These are phyloP conservation scores for Pomatostomus ruficeps DNA, from an alignment of 2,113 vertebrate species.

Conservation along the genomic window DNA sequence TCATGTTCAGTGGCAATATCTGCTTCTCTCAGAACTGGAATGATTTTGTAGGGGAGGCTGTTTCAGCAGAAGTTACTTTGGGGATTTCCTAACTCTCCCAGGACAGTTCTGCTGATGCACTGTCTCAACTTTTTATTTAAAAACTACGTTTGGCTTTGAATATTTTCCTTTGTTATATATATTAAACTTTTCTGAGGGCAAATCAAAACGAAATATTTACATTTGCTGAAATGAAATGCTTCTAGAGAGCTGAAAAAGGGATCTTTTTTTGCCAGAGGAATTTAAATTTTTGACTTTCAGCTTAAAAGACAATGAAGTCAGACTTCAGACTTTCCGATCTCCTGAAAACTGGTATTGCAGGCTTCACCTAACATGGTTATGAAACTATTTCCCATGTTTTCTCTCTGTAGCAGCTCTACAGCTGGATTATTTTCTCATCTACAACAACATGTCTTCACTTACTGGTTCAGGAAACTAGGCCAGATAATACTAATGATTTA, in stretches of 20 bases:
- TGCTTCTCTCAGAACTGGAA: background rate
- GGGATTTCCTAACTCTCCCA: background rate
- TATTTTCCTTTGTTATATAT: conserved; percentile 16
- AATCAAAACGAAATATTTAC: conserved; percentile 51
- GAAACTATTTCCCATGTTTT: background rate
- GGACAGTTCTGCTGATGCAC: background rate
- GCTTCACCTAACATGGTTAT: background rate
- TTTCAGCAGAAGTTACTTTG: background rate
- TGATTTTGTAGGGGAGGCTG: background rate
- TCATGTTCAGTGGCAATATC: background rate
- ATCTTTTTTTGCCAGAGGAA: background rate
- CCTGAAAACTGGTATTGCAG: background rate
- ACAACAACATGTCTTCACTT: background rate
- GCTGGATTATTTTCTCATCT: conserved; percentile 16
- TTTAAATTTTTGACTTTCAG: conserved; percentile 5
- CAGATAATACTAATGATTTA: conserved; percentile 30
- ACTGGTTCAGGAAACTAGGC: background rate
- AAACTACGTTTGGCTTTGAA: background rate
- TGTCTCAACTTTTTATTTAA: conserved; percentile 4
- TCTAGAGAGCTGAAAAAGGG: background rate
- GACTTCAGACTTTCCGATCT: background rate
- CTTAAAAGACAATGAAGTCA: conserved; percentile 4
- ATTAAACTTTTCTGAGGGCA: background rate
- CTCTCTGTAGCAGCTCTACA: background rate
- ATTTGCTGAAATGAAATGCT: conserved; percentile 13